A percentile compares a stretch with the other conserved stretches of the same genome.
Conservation (phyloP, 2,113 vertebrate genomes). For the Haliaeetus leucogaster region DNA sequence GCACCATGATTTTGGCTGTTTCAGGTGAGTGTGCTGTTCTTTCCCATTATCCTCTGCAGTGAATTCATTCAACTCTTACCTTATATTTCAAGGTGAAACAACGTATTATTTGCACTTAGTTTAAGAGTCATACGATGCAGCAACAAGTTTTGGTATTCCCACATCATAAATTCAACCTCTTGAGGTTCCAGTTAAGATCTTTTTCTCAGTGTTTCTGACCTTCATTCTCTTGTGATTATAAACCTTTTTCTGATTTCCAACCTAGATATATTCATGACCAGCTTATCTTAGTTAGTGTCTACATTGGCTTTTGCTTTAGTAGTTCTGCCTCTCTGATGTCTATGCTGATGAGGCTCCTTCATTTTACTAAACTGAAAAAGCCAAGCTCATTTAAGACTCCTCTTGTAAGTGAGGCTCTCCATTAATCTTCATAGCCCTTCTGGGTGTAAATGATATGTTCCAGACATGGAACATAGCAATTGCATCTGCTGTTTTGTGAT, state of each 20-base stretch:
- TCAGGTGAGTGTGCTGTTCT: slow-evolving; percentile 67
- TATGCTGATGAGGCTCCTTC: neutral
- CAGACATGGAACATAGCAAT: neutral
- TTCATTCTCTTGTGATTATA: neutral
- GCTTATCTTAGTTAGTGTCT: neutral
- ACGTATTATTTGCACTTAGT: neutral
- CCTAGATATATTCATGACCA: neutral
- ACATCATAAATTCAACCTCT: neutral
- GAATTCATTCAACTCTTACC: neutral
- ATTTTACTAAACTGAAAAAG: neutral
- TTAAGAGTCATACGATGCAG: neutral
- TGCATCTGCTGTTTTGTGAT: neutral
- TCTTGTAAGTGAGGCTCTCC: neutral
- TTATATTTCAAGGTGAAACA: neutral
- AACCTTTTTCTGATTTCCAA: neutral
- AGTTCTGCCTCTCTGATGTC: neutral
- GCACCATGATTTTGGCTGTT: slow-evolving; percentile 73
- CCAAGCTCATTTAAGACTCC: neutral
- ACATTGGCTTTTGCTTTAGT: neutral
- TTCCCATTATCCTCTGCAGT: neutral
- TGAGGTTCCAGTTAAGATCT: neutral
- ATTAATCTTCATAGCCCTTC: neutral
- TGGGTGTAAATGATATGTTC: neutral
- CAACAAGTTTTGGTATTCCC: neutral
- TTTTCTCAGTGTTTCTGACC: neutral